These are phyloP conservation scores for Poecilia picta DNA, from an alignment of 2,797 vertebrate species.

Conservation along the genomic window DNA sequence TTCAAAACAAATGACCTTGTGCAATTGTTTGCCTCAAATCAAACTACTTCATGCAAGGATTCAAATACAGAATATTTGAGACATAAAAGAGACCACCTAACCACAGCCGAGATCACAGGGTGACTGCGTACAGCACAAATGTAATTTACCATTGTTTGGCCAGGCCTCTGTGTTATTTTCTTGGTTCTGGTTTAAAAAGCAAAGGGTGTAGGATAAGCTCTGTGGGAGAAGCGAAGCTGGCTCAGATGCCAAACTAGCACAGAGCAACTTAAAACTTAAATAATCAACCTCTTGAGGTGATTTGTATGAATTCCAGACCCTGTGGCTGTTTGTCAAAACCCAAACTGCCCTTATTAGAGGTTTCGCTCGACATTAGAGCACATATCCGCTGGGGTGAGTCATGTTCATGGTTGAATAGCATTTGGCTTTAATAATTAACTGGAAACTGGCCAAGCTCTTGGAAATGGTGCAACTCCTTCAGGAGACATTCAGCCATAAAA, in stretches of 20 bases:
- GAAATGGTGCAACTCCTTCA: constrained; percentile 22
- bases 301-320: constrained; percentile 18
- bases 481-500: neutral
- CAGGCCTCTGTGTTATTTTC: constrained; percentile 57
- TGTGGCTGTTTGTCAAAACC: constrained; percentile 29
- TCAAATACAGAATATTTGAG: constrained; percentile 14
- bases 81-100: constrained; percentile 18
- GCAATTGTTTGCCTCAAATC: constrained; percentile 1
- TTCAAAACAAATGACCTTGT: constrained; percentile 13
- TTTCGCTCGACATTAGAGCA: constrained; percentile 2
- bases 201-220: constrained; percentile 38
- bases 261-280: too few relatives aligned
- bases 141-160: constrained; percentile 53
- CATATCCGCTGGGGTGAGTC: constrained; percentile 4
- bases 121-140: constrained; percentile 21
- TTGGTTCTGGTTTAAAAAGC: constrained; percentile 20
- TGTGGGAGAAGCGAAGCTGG: constrained; percentile 54
- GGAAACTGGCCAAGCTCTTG: constrained; percentile 44
- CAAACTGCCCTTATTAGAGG: constrained; percentile 34
- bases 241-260: constrained; percentile 64
- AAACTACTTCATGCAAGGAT: neutral
- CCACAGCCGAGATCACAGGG: constrained; percentile 8
- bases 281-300: too few relatives aligned
- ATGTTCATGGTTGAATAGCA: constrained; percentile 49
- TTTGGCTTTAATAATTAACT: constrained; percentile 50